Evolutionary conservation across 2,113 vertebrate species (phyloP).

Genomic region (Prionailurus viverrinus): DNA sequence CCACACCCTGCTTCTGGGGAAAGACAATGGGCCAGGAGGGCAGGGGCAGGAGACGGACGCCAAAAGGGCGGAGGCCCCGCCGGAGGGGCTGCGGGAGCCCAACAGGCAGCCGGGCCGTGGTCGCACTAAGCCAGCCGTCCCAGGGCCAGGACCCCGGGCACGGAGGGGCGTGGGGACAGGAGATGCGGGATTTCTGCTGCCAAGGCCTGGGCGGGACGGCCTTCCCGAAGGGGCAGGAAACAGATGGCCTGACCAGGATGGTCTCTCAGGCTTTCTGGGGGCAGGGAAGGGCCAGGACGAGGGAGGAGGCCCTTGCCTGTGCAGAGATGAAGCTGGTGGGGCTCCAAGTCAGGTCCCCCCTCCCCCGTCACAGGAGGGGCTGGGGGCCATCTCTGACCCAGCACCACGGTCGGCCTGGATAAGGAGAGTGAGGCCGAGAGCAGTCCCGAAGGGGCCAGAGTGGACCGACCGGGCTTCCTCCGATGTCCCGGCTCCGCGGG

Average conservation of each 20-base stretch:
- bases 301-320: background rate
- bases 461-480: background rate
- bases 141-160: background rate
- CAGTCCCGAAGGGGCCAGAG: background rate
- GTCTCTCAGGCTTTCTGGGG: background rate
- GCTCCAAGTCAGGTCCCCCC: background rate
- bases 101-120: background rate
- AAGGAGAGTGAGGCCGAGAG: background rate
- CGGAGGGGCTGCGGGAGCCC: background rate
- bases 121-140: background rate
- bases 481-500: background rate
- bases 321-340: background rate
- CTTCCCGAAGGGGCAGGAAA: conserved; percentile 51
- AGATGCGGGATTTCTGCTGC: background rate
- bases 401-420: fast-evolving
- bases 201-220: background rate
- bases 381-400: background rate
- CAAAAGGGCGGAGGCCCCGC: background rate
- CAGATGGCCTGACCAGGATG: background rate
- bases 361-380: no score
- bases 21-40: background rate
- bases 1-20: background rate
- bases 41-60: background rate
- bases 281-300: background rate
- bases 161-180: fast-evolving